Base-by-base conservation (phyloP, 1,140 invertebrate genomes). In the Aporrectodea caliginosa region DNA sequence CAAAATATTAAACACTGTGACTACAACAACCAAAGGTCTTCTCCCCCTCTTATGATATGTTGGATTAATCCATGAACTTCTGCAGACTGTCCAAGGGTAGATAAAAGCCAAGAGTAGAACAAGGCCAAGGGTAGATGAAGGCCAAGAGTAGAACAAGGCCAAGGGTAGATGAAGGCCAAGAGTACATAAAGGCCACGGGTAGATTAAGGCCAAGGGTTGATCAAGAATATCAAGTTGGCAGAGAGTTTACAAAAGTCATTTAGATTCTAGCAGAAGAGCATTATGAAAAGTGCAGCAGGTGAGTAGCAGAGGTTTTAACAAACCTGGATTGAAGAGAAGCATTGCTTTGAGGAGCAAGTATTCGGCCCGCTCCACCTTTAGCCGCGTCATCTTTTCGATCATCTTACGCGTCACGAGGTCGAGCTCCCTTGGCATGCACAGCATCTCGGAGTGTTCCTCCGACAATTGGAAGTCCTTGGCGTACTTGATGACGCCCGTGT, bases 301-400 rank as follows among this genome's bases (percentile, higher is more conserved):
- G n/a, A 29, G 31, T 12, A 32, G n/a, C 34, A 32, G 74, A 75
- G 34, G 33, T 30, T 35, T 34, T 12, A 35, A n/a, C 84, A 84
- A 84, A 90, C 89, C 89, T 80, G 89, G 85, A 90, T 98, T 98
- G 79, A 94, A 93, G 81, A 98, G 89, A 34, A 95, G 93, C 75
- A 98, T 90, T 31, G 96, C 96, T 89, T 98, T 98, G 75, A 98
- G 86, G 30, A 98, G 89, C 84, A 93, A 94, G 88, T 95, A 98
- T 88, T 98, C 96, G 88, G 98, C 96, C 84, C 93, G 93, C 27
- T 92, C 90, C 32, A 97, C 92, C 27, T 91, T 91, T 79, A 96
- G 89, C 82, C 92, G 91, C 84, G 96, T 94, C 85, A 98, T 89
- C 82, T 95, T 92, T 87, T 94, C 93, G 29, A 94, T 92, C 69